Percentiles rank a stretch among this genome's conserved stretches.
These are phyloP conservation scores for Sebastes kiyomatsui DNA, from an alignment of 2,797 vertebrate genomes.

Conservation along the genomic window DNA sequence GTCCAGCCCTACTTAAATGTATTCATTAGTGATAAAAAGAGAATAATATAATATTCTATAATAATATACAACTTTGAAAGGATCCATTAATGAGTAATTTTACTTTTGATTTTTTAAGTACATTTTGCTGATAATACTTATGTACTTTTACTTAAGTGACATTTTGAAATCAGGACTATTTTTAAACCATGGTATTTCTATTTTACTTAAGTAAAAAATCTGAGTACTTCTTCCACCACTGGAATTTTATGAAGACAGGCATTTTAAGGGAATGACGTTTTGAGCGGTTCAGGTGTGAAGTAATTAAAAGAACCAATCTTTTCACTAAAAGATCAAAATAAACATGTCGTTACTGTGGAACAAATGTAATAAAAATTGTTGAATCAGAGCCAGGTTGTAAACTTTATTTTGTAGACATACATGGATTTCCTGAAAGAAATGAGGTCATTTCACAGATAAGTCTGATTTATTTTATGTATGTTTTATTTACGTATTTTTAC, in stretches of 20 bases:
- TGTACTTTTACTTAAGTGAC: neutral
- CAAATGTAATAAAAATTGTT: neutral
- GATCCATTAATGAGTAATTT: neutral
- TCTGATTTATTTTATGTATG: neutral
- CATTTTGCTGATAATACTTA: neutral
- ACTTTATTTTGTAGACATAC: neutral
- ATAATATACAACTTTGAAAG: neutral
- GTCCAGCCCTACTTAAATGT: too few species aligned
- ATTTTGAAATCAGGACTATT: neutral
- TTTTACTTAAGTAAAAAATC: neutral
- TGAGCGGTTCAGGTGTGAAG: neutral
- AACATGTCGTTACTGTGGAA: neutral
- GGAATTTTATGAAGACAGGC: neutral
- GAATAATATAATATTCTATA: neutral
- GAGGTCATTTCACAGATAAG: neutral
- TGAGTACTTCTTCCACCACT: neutral
- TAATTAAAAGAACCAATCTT: neutral
- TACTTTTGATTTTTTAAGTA: neutral
- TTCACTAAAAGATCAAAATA: neutral
- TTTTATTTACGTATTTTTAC: neutral
- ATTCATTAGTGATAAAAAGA: too few species aligned
- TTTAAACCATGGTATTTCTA: neutral
- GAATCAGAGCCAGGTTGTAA: neutral
- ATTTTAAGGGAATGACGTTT: neutral
- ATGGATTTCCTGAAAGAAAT: neutral